Conservation (phyloP, 1,140 invertebrate species). For the Apocrypta bakeri region DNA sequence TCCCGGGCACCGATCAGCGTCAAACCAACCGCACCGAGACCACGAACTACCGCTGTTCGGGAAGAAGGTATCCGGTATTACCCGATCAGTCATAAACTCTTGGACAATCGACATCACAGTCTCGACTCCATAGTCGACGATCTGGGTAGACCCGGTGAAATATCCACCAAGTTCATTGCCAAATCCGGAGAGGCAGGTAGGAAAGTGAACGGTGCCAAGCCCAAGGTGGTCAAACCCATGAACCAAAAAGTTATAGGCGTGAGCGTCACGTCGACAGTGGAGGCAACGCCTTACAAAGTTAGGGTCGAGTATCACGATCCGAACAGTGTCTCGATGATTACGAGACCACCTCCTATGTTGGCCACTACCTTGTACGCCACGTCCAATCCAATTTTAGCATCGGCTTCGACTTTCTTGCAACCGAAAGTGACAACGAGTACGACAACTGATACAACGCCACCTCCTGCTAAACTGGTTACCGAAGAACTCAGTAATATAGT, state of each 20-base stretch:
- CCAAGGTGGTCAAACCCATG: slow-evolving; percentile 47
- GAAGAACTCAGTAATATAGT: slow-evolving; percentile 74
- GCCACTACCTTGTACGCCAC: slow-evolving; percentile 6
- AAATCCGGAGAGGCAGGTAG: slow-evolving; percentile 37
- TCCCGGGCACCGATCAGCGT: slow-evolving; percentile 62
- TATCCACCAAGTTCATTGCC: slow-evolving; percentile 52
- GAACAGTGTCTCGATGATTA: slow-evolving; percentile 45
- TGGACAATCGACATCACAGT: slow-evolving; percentile 63
- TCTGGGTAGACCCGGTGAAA: slow-evolving; percentile 57
- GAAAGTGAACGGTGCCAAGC: slow-evolving; percentile 34
- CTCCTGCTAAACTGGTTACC: slow-evolving; percentile 64
- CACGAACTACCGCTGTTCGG: slow-evolving; percentile 50
- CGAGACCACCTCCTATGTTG: slow-evolving; percentile 41
- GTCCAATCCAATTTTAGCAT: not conserved
- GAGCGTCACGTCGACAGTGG: slow-evolving; percentile 70
- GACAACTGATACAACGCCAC: slow-evolving; percentile 43
- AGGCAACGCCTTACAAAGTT: slow-evolving; percentile 71
- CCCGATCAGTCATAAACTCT: slow-evolving; percentile 66
- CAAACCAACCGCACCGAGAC: slow-evolving; percentile 54
- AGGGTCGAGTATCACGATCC: slow-evolving; percentile 67
- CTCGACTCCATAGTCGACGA: slow-evolving; percentile 63
- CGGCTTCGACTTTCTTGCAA: not conserved
- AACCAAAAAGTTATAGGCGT: slow-evolving; percentile 71
- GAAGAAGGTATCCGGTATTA: slow-evolving; percentile 63
- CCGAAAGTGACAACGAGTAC: not conserved